phyloP scores from a whole-genome alignment of 2,888 invertebrate species.

The Lasioglossum marginatum region DNA sequence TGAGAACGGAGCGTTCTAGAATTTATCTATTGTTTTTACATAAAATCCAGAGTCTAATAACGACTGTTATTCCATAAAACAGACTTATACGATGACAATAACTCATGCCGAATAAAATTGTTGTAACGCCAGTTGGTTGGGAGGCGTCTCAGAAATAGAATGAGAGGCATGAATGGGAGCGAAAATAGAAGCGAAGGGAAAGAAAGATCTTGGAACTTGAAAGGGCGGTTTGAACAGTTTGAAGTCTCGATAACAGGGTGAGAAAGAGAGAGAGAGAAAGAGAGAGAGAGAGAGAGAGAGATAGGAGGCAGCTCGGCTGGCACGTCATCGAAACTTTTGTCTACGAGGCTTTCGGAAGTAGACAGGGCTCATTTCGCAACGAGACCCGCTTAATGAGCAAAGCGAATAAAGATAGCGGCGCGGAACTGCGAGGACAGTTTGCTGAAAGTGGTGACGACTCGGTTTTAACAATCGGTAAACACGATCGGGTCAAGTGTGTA shows the following conservation, averaged over 20 bases:
- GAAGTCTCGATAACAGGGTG: not conserved
- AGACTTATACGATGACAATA: not conserved
- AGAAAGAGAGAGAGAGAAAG: not conserved
- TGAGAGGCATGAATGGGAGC: not conserved
- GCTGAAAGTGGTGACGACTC: conserved; percentile 27
- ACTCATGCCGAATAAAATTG: not conserved
- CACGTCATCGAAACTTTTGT: conserved; percentile 14
- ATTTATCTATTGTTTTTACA: not conserved
- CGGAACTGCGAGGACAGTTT: conserved; percentile 9
- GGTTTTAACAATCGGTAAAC: conserved; percentile 47
- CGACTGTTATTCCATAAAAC: not conserved
- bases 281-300: not conserved
- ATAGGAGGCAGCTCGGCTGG: not conserved
- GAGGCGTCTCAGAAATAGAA: not conserved
- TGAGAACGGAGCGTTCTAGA: not conserved
- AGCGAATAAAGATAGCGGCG: conserved; percentile 47
- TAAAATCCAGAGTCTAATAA: not conserved
- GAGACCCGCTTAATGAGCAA: conserved; percentile 59
- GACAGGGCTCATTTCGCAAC: not conserved
- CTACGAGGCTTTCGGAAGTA: not conserved
- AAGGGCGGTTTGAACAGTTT: not conserved
- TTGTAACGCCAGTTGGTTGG: not conserved
- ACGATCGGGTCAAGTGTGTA: conserved; percentile 36
- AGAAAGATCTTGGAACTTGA: not conserved
- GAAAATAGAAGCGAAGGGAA: not conserved